phyloP scores from a whole-genome alignment of 2,888 invertebrate species.

The Diadegma fenestrale region DNA sequence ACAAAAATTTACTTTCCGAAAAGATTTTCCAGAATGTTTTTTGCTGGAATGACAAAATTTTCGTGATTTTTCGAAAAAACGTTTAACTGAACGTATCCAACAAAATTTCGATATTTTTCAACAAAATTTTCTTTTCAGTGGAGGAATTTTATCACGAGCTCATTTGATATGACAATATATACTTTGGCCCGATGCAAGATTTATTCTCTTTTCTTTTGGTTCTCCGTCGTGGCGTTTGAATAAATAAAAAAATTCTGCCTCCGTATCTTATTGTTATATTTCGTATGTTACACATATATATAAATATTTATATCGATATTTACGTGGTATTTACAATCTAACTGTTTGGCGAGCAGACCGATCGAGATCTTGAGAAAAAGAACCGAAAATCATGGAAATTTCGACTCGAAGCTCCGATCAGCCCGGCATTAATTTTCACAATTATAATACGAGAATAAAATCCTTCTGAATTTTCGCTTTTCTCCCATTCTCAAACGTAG shows the following conservation, averaged over 20 bases:
- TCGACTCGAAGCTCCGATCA: slow-evolving; percentile 7
- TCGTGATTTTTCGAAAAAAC: too few species aligned
- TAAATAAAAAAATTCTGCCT: slow-evolving; percentile 15
- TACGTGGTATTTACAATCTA: slow-evolving; percentile 29
- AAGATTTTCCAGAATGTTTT: too few species aligned
- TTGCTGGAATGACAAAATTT: too few species aligned
- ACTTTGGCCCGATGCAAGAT: not conserved
- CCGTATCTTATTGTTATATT: slow-evolving; percentile 23
- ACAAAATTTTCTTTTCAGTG: too few species aligned
- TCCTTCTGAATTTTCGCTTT: slow-evolving; percentile 7
- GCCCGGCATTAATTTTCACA: not conserved
- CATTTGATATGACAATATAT: slow-evolving; percentile 7
- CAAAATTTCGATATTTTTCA: too few species aligned
- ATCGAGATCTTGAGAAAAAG: slow-evolving; percentile 21
- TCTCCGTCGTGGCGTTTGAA: not conserved
- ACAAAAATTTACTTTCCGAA: too few species aligned
- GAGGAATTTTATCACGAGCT: not conserved
- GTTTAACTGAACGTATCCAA: too few species aligned
- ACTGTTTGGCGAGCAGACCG: slow-evolving; percentile 35
- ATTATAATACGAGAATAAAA: not conserved
- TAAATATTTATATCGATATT: slow-evolving; percentile 40
- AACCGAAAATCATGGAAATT: slow-evolving; percentile 5
- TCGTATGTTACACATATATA: slow-evolving; percentile 28
- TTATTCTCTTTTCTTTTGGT: not conserved
- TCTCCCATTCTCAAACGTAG: slow-evolving; percentile 33